Base-by-base conservation (phyloP, 2,888 invertebrate genomes). In the Cataglyphis altisquamis region DNA sequence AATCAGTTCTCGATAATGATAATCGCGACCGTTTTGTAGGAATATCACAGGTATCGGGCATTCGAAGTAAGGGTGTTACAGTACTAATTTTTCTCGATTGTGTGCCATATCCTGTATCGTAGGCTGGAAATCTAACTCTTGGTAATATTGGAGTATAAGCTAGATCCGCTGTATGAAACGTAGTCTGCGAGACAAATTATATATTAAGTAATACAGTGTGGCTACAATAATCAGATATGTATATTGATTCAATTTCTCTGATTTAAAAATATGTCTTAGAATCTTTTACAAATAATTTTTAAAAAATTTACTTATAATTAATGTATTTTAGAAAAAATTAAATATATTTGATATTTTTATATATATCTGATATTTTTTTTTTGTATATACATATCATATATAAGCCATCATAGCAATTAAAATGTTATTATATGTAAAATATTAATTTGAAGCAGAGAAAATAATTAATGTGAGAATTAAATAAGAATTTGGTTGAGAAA, bases 1-100 rank as follows among this genome's bases (percentile, higher is more conserved):
- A 70, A n/a, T 60, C 21, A 60, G 45, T 25, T 10, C 3, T 48
- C 21, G 45, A 15, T 36, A 70, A 15, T 36, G 60, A 70, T 25
- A 80, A 60, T 80, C 78, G 78, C 18, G 45, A 36, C 1, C 60
- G 78, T 80, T 80, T 80, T 15, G n/a, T 36, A n/a, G 78, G 78
- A 45, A 78, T 70, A 8, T 60, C 45, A 36, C 70, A 48, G 2
- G 36, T 68, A 70, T 70, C 36, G 29, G 32, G 4, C 12, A 36
- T 18, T 21, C 12, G 45, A 45, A 10, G 10, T 18, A 32, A 48
- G 5, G n/a, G 12, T 8, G 10, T 45, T 21, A 36, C 2, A 62
- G 8, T 70, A 0, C 18, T 45, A 15, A 21, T n/a, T 60, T 5
- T 78, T 36, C 45, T 60, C 18, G 60, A 48, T 36, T 12, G 4